Percentiles rank a stretch among this genome's conserved stretches.
phyloP scores from a whole-genome alignment of 1,140 invertebrate genomes.

The Cotesia typhae region DNA sequence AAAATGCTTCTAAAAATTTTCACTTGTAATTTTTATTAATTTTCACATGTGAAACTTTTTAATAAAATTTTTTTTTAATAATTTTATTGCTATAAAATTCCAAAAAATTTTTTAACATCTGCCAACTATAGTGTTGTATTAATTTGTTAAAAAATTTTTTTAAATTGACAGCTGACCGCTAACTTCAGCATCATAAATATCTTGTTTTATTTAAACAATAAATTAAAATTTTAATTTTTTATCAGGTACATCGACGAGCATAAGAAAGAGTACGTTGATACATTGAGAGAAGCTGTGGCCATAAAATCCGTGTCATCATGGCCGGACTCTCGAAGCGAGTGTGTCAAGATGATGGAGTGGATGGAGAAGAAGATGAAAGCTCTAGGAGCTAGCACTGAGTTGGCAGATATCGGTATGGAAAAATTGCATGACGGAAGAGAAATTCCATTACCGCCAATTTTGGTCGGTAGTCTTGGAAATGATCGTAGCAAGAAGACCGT shows the following conservation, averaged over 20 bases:
- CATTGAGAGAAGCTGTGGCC: constrained; percentile 85
- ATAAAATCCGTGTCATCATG: constrained; percentile 96
- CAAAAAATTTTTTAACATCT: too few relatives aligned
- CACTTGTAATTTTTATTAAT: too few relatives aligned
- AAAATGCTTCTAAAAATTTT: too few relatives aligned
- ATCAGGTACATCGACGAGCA: constrained; percentile 83
- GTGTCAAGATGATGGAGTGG: constrained; percentile 84
- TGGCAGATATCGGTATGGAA: constrained; percentile 84
- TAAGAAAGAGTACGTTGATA: constrained; percentile 79
- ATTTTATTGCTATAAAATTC: too few relatives aligned
- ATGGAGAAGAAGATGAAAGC: constrained; percentile 76
- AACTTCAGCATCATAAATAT: too few relatives aligned
- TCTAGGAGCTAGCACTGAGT: constrained; percentile 78
- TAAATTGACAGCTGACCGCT: too few relatives aligned
- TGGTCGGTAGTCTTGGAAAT: constrained; percentile 85
- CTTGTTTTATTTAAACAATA: too few relatives aligned
- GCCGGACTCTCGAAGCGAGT: constrained; percentile 80
- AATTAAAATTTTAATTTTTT: neutral
- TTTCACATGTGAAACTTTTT: too few relatives aligned
- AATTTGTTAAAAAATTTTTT: too few relatives aligned
- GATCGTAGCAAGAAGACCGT: constrained; percentile 91
- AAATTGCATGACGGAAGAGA: constrained; percentile 76
- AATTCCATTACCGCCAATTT: constrained; percentile 85
- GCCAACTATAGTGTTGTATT: too few relatives aligned
- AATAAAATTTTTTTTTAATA: too few relatives aligned